Evolutionary conservation across 2,113 vertebrate species (phyloP), one percentile per base, ranked within the genome.

Genomic region (Patagioenas fasciata): DNA sequence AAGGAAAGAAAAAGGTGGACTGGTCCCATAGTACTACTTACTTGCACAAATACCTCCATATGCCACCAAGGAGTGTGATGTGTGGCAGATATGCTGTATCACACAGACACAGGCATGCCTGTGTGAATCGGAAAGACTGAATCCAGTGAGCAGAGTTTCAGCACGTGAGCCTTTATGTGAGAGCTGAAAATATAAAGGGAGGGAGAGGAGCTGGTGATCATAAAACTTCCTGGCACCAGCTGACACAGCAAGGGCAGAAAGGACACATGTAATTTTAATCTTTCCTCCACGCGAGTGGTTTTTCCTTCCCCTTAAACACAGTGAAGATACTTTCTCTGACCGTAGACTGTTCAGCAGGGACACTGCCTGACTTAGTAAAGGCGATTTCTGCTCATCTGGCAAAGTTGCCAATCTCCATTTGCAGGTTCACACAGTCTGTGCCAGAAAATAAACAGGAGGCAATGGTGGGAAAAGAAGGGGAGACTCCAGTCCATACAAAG

Each of bases 81-180:
- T 72, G 73, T 93, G 89, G 93, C 70, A 95, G 89, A 95, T 93
- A 93, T 0, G 29, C 91, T 93, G 89, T 93, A 95, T 95, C 86
- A 2, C 86, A 79, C 89, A 81, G 70, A 57, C 47, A 69, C 77
- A 94, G 93, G 61, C 88, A 66, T 75, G 93, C 73, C 88, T 91
- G 53, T 69, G 26, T 91, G 91, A 91, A 93, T 94, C 2, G 0
- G 77, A 90, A 92, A 85, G 77, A 87, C 58, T 81, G 88, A 75
- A 87, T 42, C 83, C 95, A 91, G 72, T 23, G 42, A 95, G 75
- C 32, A 83, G 66, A 84, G 80, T 89, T 95, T 65, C 77, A 85
- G 69, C 70, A 93, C 4, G 1, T 92, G 47, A 95, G 85, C 70
- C 54, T 91, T 86, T 92, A 74, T 75, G 77, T 61, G 56, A 85